A percentile compares a stretch with the other conserved stretches of the same genome.
Evolutionary conservation across 2,113 vertebrate species (phyloP).

Genomic region (Semicossyphus pulcher): DNA sequence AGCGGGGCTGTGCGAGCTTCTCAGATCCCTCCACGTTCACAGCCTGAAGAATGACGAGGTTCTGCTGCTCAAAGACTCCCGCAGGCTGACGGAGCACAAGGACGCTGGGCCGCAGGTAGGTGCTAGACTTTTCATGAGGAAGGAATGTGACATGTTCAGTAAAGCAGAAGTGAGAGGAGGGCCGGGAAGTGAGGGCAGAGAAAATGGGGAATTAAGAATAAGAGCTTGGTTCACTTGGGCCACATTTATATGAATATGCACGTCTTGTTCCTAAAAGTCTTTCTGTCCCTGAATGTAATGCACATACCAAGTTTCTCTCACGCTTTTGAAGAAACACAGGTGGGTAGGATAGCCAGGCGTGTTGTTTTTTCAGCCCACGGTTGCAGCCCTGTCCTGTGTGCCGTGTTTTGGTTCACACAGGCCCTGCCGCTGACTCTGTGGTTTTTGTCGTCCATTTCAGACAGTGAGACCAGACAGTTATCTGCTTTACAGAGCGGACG

Average conservation of each 20-base stretch:
- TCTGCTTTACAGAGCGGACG: slow-evolving; percentile 14
- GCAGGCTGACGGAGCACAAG: slow-evolving; percentile 79
- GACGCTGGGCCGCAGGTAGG: slow-evolving; percentile 74
- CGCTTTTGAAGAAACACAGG: slow-evolving; percentile 45
- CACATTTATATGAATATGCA: too few relatives aligned
- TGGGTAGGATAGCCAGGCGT: slow-evolving; percentile 23
- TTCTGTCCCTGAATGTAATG: too few relatives aligned
- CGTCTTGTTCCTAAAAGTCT: too few relatives aligned
- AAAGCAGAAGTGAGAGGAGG: neutral
- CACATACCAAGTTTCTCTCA: slow-evolving; percentile 22
- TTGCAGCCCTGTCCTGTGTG: slow-evolving; percentile 26
- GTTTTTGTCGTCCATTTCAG: slow-evolving; percentile 34
- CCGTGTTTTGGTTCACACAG: slow-evolving; percentile 51
- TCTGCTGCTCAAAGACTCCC: slow-evolving; percentile 89
- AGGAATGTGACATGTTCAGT: neutral
- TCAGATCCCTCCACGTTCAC: slow-evolving; percentile 89
- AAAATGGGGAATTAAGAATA: slow-evolving; percentile 10
- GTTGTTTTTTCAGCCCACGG: slow-evolving; percentile 50
- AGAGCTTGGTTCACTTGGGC: neutral
- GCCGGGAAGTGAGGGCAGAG: neutral
- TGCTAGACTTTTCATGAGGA: neutral
- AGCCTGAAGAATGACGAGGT: slow-evolving; percentile 93
- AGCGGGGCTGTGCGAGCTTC: slow-evolving; percentile 88
- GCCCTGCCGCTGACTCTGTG: slow-evolving; percentile 44
- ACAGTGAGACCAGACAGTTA: slow-evolving; percentile 42